Evolutionary conservation across 2,113 vertebrate species (phyloP).

Genomic region (Origma solitaria): DNA sequence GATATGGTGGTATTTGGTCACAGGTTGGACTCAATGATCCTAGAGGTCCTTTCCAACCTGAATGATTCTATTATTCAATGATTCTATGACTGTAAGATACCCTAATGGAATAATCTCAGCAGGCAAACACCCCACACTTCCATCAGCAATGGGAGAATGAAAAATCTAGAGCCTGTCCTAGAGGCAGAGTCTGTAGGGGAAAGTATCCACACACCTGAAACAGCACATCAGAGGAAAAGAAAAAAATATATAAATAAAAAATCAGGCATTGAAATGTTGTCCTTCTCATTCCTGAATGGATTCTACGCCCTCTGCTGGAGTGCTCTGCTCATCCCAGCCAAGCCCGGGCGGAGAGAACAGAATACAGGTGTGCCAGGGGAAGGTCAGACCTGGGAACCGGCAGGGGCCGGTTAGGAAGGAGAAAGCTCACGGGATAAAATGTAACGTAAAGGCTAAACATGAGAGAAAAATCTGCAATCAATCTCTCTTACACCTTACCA

Average conservation of each 20-base stretch:
- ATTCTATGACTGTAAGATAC: neutral
- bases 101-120: neutral
- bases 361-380: accelerated
- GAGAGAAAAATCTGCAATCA: neutral
- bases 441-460: neutral
- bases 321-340: neutral
- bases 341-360: accelerated
- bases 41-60: neutral
- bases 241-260: too few relatives aligned
- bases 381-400: neutral
- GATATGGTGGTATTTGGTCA: neutral
- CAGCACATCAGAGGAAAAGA: neutral
- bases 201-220: neutral
- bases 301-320: conserved; percentile 28
- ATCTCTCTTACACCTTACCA: neutral
- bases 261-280: too few relatives aligned
- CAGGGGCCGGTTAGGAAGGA: accelerated
- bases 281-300: neutral
- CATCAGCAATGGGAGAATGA: neutral
- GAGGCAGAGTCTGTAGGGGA: neutral
- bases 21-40: neutral
- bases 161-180: neutral
- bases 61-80: neutral
- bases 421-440: neutral
- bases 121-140: neutral